These are phyloP conservation scores for Hirundichthys speculiger DNA, from an alignment of 2,113 vertebrate species.

Conservation along the genomic window DNA sequence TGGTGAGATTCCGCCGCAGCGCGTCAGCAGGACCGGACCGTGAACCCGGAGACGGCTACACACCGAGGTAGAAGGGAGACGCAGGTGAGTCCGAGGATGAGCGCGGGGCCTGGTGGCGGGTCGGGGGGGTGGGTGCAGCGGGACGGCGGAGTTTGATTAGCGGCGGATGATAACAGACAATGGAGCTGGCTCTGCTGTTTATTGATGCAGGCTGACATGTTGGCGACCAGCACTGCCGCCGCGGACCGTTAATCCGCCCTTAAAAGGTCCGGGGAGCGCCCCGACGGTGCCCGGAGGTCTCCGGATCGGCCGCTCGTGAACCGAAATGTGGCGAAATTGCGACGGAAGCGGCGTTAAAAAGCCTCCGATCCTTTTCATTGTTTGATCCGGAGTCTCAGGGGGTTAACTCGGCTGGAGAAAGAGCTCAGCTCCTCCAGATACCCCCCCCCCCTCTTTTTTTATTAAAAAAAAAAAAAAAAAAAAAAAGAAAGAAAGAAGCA, in stretches of 20 bases:
- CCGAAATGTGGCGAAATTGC: conserved; percentile 32
- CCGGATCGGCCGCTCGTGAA: background rate
- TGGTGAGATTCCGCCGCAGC: conserved; percentile 80
- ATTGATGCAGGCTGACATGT: conserved; percentile 73
- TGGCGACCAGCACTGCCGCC: conserved; percentile 68
- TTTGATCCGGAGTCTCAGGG: conserved; percentile 82
- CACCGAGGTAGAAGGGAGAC: conserved; percentile 79
- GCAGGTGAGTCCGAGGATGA: conserved; percentile 86
- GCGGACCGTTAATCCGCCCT: conserved; percentile 49
- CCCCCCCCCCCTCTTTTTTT: too few relatives aligned
- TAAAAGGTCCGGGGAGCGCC: conserved; percentile 47
- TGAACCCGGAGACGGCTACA: conserved; percentile 83
- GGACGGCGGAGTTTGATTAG: conserved; percentile 45
- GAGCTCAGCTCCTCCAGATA: conserved; percentile 32
- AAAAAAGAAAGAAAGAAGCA: background rate
- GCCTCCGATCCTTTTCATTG: conserved; percentile 80
- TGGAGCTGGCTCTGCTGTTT: conserved; percentile 71
- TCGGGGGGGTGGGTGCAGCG: conserved; percentile 43
- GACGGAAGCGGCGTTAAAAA: conserved; percentile 51
- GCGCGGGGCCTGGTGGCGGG: conserved; percentile 67
- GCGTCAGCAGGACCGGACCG: conserved; percentile 83
- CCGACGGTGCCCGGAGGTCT: too few relatives aligned
- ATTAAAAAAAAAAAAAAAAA: too few relatives aligned
- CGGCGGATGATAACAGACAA: conserved; percentile 65
- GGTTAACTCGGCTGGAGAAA: conserved; percentile 75